Conservation (phyloP, 1,140 invertebrate species). For the Trachymyrmex septentrionalis region DNA sequence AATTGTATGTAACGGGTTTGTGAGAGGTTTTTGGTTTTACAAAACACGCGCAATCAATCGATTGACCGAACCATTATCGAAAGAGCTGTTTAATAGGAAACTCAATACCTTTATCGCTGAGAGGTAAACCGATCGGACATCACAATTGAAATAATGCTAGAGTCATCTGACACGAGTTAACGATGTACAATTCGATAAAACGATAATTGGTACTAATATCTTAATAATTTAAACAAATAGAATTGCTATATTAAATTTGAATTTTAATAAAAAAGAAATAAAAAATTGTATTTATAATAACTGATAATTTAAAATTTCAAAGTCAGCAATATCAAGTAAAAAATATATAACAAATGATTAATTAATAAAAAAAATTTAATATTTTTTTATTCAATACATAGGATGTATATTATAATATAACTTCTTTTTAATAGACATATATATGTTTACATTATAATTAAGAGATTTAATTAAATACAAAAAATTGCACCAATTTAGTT, state of each 20-base stretch:
- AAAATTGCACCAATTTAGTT: conserved; percentile 4
- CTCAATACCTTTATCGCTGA: conserved; percentile 45
- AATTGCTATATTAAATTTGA: not conserved
- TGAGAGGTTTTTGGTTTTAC: conserved; percentile 35
- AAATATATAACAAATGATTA: too few relatives aligned
- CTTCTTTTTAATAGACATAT: not conserved
- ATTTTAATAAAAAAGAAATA: not conserved
- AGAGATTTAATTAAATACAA: not conserved
- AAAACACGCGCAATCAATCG: conserved; percentile 48
- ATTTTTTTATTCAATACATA: not conserved
- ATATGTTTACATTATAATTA: not conserved
- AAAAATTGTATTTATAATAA: not conserved
- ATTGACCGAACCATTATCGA: conserved; percentile 44
- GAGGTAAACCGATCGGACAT: conserved; percentile 46
- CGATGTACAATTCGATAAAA: conserved; percentile 6
- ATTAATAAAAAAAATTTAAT: not conserved
- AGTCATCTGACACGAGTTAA: conserved; percentile 25
- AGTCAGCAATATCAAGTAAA: not conserved
- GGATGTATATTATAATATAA: not conserved
- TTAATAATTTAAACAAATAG: not conserved
- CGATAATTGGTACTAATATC: not conserved
- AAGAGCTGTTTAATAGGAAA: conserved; percentile 54
- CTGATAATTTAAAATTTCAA: not conserved
- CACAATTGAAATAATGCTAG: conserved; percentile 55
- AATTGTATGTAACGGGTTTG: not conserved